Conservation (phyloP, 2,797 vertebrate species). For the Danio jaintianensis region DNA sequence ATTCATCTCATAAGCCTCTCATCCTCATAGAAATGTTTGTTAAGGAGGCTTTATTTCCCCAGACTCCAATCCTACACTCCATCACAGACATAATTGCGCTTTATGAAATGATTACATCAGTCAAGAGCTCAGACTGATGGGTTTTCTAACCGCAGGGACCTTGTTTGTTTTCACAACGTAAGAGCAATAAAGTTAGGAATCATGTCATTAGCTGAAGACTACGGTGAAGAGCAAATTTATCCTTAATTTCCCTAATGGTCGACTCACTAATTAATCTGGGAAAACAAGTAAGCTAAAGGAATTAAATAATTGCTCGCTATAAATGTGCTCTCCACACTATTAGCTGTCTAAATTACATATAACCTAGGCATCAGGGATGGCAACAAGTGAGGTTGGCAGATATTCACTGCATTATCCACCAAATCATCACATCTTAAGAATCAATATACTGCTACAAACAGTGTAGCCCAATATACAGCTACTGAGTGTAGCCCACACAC, state of each 20-base stretch:
- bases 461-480: too few species aligned
- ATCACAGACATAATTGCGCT: conserved; percentile 43
- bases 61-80: conserved; percentile 39
- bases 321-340: background rate
- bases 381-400: background rate
- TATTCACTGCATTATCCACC: background rate
- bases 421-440: background rate
- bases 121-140: conserved; percentile 41
- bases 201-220: conserved; percentile 46
- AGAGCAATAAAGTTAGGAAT: conserved; percentile 41
- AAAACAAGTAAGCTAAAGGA: conserved; percentile 42
- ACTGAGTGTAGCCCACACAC: background rate
- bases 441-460: conserved; percentile 11
- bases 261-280: conserved; percentile 40
- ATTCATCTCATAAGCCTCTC: conserved; percentile 46
- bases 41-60: conserved; percentile 46
- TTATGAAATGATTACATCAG: conserved; percentile 50
- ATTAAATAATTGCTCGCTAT: conserved; percentile 28
- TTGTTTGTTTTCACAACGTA: conserved; percentile 39
- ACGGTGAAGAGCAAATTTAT: conserved; percentile 33
- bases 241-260: conserved; percentile 43
- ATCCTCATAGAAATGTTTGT: conserved; percentile 42
- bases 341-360: background rate
- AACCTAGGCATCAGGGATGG: background rate
- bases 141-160: conserved; percentile 39